Base-by-base conservation (phyloP, 2,797 vertebrate species). In the Intellagama lesueurii region DNA sequence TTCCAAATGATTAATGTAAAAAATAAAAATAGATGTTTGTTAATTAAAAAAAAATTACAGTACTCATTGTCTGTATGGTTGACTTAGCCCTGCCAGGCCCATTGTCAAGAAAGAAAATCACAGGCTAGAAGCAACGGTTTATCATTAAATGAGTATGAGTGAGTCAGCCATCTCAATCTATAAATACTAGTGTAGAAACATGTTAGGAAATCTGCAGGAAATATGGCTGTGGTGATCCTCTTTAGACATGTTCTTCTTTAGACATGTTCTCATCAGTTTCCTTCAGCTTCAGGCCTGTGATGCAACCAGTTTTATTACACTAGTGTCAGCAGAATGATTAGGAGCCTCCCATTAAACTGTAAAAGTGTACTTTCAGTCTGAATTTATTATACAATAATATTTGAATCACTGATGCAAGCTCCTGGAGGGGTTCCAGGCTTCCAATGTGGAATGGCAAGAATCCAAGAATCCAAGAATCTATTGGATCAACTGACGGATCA, bases 151-250 rank as follows among this genome's bases (percentile, higher is more conserved):
- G 22, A 4, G 47, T 32, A 6, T 81, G 47, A 60, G 26, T 80
- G 80, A 90, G 30, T 72, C 56, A 40, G 28, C 64, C 35, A 28
- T 84, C 30, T 83, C 70, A 89, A 80, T 91, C 86, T 78, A 87
- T 14, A 56, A 56, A 56, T 56, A 56, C 52, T 12, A 14, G 52
- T 56, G 52, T 9, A 56, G 83, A 85, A 91, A 94, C 81, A 87
- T 85, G 75, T 91, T 73, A 66, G 40, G 83, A 89, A 94, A 76
- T 70, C 86, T 92, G 69, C 78, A 44, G 81, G 87, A 89, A 73
- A 91, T 94, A 94, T 89, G 76, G 17, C 28, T 35, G 28, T 35
- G 26, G 77, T 89, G 88, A 86, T 93, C 88, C 60, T 81, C 35
- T 68, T 4, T 92, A 78, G 84, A 0, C 35, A 19, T 81, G 83